Base-by-base conservation (phyloP, 2,797 vertebrate genomes). In the Urophycis tenuis region DNA sequence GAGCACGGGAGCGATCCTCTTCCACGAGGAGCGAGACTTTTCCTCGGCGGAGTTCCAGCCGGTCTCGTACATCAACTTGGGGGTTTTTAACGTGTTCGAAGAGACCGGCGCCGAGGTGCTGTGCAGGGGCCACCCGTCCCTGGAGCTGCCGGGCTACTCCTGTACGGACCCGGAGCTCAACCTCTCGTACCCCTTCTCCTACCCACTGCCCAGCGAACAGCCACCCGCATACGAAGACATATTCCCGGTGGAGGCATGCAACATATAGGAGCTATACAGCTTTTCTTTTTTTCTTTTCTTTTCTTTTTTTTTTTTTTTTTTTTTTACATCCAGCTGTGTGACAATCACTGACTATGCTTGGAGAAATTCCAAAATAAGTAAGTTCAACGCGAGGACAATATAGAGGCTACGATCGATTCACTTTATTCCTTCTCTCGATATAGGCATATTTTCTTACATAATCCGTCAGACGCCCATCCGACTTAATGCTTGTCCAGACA, bases 61-160 rank as follows among this genome's bases (percentile, higher is more conserved):
- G 1, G 97, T 97, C 80, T 97, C 97, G 80, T 98, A 96, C 91
- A 96, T 98, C 88, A 95, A 95, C 85, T 85, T 97, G 85, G 96
- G 95, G 14, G 94, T 93, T 79, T 94, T 95, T 86, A 93, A 91
- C 74, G 92, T 94, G 79, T 85, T 90, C 34, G 94, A 95, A 79
- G 95, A 96, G 90, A 93, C 94, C 8, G 95, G 95, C 2, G 95
- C 94, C 79, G 96, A 97, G 82, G 96, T 93, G 84, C 94, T 94
- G 78, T 93, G 95, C 77, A 93, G 95, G 1, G 97, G 96, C 2
- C 96, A 98, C 85, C 96, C 96, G 30, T 98, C 95, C 3, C 91
- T 96, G 81, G 96, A 98, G 91, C 92, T 98, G 86, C 97, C 97
- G 0, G 97, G 97, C 29, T 98, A 98, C 81, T 95, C 95, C 32